These are phyloP conservation scores for Uloborus diversus DNA, from an alignment of 1,140 invertebrate species.

Conservation along the genomic window DNA sequence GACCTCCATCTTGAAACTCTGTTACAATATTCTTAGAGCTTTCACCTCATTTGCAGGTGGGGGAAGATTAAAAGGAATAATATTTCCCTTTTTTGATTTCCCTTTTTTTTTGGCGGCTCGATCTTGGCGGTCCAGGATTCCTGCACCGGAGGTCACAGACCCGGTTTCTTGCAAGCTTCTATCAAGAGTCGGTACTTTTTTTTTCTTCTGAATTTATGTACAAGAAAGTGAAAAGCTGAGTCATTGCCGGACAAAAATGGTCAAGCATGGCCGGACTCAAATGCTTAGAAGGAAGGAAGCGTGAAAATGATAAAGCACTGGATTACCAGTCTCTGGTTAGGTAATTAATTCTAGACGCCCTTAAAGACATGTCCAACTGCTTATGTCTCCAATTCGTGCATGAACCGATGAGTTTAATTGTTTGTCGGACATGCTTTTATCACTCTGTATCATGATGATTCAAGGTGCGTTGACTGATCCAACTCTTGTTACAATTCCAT, in stretches of 20 bases:
- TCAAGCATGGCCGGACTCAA: constrained; percentile 11
- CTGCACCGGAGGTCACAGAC: neutral
- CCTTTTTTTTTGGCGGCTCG: neutral
- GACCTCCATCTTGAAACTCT: neutral
- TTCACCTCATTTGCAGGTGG: neutral
- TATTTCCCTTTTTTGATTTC: neutral
- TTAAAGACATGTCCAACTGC: neutral
- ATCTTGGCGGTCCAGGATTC: neutral
- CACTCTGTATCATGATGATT: neutral
- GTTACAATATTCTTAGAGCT: neutral
- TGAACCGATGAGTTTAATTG: neutral
- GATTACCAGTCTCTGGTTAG: constrained; percentile 10
- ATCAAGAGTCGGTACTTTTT: neutral
- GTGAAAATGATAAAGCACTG: constrained; percentile 44
- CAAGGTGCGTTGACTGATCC: neutral
- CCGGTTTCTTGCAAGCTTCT: neutral
- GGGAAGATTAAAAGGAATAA: neutral
- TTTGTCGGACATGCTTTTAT: neutral
- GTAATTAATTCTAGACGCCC: neutral
- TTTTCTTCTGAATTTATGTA: neutral
- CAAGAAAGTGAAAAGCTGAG: neutral
- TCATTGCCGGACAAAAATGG: neutral
- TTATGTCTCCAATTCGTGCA: neutral
- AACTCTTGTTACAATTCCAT: neutral
- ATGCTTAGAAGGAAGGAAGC: neutral